Percentiles rank a stretch among this genome's conserved stretches.
phyloP scores from a whole-genome alignment of 2,113 vertebrate species.

The Xiphophorus couchianus region DNA sequence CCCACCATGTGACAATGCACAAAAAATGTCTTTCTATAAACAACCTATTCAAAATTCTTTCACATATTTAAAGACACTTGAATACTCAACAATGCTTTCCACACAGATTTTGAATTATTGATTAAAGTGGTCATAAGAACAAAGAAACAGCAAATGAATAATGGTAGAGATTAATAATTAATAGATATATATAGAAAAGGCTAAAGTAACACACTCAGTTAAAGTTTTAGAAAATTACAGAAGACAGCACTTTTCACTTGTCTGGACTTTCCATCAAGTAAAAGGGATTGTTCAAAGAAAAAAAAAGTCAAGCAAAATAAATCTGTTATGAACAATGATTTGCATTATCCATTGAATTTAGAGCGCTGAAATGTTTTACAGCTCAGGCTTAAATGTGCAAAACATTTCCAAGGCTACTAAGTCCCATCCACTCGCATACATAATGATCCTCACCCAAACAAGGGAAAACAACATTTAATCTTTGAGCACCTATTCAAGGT shows the following conservation, averaged over 20 bases:
- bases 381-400: neutral
- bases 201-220: neutral
- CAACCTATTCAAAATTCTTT: neutral
- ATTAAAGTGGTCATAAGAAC: neutral
- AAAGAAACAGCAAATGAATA: constrained; percentile 2
- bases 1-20: neutral
- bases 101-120: neutral
- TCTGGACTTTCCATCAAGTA: neutral
- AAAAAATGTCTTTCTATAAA: neutral
- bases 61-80: neutral
- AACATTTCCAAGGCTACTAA: neutral
- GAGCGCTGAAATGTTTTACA: constrained; percentile 4
- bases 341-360: neutral
- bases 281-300: neutral
- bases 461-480: constrained; percentile 9
- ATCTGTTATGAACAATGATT: neutral
- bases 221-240: neutral
- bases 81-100: constrained; percentile 4
- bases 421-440: neutral
- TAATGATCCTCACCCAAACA: neutral
- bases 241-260: neutral
- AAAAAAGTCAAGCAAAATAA: neutral
- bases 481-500: constrained; percentile 12
- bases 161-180: neutral
- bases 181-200: neutral